Percentiles rank a stretch among this genome's conserved stretches.
Evolutionary conservation across 2,797 vertebrate species (phyloP).

Genomic region (Hypotaenidia okinawae): DNA sequence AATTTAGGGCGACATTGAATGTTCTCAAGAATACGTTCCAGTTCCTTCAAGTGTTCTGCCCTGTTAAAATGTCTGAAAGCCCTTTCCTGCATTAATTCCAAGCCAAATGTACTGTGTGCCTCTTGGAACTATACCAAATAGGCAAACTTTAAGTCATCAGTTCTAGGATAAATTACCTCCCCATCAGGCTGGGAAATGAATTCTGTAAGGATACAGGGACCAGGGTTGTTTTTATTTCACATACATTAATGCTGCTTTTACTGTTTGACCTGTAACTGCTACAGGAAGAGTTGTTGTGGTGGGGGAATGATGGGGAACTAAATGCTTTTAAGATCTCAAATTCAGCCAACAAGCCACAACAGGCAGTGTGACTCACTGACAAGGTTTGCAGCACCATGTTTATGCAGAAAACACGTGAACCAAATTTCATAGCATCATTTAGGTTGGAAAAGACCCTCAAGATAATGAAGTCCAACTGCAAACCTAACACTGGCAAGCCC

Average conservation of each 20-base stretch:
- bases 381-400: background rate
- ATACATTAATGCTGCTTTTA: background rate
- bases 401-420: background rate
- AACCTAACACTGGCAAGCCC: background rate
- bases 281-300: background rate
- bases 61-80: slow-evolving; percentile 7
- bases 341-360: background rate
- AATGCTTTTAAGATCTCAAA: background rate
- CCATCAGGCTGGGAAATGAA: background rate
- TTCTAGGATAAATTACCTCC: slow-evolving; percentile 20
- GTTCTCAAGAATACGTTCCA: slow-evolving; percentile 47
- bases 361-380: rapidly evolving
- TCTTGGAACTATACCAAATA: slow-evolving; percentile 40
- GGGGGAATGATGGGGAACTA: background rate
- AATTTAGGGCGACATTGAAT: slow-evolving; percentile 69
- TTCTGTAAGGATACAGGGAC: background rate
- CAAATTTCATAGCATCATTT: background rate
- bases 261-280: slow-evolving; percentile 6
- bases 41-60: slow-evolving; percentile 22
- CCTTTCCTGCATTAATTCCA: slow-evolving; percentile 32
- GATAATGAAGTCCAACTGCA: background rate
- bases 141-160: background rate
- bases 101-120: slow-evolving; percentile 12
- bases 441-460: background rate
- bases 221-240: background rate